phyloP scores from a whole-genome alignment of 2,888 invertebrate species.

The Vandiemenella viatica region DNA sequence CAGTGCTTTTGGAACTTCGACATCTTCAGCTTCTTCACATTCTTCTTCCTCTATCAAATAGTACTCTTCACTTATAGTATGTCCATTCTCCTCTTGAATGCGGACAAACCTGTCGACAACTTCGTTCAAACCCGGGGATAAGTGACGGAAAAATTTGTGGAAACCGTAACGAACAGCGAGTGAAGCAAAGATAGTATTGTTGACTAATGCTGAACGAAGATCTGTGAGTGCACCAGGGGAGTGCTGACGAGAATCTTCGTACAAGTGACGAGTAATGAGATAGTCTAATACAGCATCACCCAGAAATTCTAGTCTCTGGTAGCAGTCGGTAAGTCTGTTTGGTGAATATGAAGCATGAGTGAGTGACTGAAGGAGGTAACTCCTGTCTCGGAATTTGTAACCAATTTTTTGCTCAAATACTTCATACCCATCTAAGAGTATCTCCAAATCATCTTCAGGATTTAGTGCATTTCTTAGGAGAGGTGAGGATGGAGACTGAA shows the following conservation, averaged over 20 bases:
- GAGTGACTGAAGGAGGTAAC: slow-evolving; percentile 87
- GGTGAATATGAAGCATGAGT: slow-evolving; percentile 96
- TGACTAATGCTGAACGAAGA: slow-evolving; percentile 93
- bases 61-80: slow-evolving; percentile 82
- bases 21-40: slow-evolving; percentile 88
- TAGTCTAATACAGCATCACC: slow-evolving; percentile 91
- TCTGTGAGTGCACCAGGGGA: slow-evolving; percentile 95
- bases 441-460: slow-evolving; percentile 50
- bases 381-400: slow-evolving; percentile 75
- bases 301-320: slow-evolving; percentile 88
- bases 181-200: slow-evolving; percentile 98
- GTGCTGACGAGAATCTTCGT: slow-evolving; percentile 84
- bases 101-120: slow-evolving; percentile 91
- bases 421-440: slow-evolving; percentile 65
- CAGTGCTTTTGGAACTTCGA: slow-evolving; percentile 95
- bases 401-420: slow-evolving; percentile 64
- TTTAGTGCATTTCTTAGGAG: slow-evolving; percentile 53
- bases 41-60: slow-evolving; percentile 83
- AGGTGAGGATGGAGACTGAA: slow-evolving; percentile 72
- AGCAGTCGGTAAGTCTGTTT: slow-evolving; percentile 93
- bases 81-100: slow-evolving; percentile 85
- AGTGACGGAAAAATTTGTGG: slow-evolving; percentile 88
- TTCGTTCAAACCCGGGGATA: slow-evolving; percentile 83
- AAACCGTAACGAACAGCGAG: slow-evolving; percentile 91
- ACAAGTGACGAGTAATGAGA: slow-evolving; percentile 80